phyloP scores from a whole-genome alignment of 2,113 vertebrate species.

The Canis aureus region DNA sequence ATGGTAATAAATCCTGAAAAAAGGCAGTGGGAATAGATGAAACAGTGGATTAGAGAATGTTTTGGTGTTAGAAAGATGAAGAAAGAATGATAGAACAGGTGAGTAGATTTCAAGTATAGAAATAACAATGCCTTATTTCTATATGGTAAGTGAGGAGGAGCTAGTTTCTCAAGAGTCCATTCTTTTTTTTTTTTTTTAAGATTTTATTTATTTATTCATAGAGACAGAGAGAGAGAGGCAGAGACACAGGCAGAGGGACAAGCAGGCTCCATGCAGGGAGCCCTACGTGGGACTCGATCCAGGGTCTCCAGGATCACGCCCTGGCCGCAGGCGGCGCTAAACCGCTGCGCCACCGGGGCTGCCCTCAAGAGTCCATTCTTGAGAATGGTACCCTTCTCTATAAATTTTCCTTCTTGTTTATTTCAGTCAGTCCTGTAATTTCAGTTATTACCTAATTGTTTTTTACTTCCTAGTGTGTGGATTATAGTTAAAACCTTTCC shows the following conservation, averaged over 20 bases:
- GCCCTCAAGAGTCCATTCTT: neutral
- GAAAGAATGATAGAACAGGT: neutral
- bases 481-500: slow-evolving; percentile 18
- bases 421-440: slow-evolving; percentile 16
- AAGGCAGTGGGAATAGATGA: neutral
- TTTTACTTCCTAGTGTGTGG: slow-evolving; percentile 29
- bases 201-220: too few relatives aligned
- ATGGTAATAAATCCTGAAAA: neutral
- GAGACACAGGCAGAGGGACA: too few relatives aligned
- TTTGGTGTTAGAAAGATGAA: slow-evolving; percentile 19
- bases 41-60: neutral
- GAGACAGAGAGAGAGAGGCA: too few relatives aligned
- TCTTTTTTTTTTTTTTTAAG: neutral
- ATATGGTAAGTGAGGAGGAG: neutral
- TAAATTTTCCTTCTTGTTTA: slow-evolving; percentile 24
- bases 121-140: neutral
- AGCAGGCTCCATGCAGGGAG: too few relatives aligned
- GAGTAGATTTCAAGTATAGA: neutral
- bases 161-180: slow-evolving; percentile 15
- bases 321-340: too few relatives aligned
- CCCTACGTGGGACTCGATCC: too few relatives aligned
- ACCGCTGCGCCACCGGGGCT: too few relatives aligned
- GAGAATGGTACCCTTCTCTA: neutral
- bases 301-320: too few relatives aligned
- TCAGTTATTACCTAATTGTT: neutral